These are phyloP conservation scores for Columba janthina DNA, from an alignment of 2,113 vertebrate genomes.

Conservation along the genomic window DNA sequence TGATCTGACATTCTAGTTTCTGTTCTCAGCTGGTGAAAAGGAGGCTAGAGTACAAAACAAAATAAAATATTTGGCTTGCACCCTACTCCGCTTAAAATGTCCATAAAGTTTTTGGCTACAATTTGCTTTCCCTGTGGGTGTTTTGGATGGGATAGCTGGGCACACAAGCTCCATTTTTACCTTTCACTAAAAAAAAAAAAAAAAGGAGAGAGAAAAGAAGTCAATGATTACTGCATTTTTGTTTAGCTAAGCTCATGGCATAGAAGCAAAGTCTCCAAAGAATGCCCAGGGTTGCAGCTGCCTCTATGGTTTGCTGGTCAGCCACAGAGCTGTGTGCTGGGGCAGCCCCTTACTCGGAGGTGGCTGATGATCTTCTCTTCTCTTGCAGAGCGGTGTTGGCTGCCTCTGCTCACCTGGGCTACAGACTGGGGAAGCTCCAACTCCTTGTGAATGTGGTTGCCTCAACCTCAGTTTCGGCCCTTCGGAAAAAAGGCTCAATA, in stretches of 20 bases:
- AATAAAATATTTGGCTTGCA: not conserved
- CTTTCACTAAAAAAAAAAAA: too few relatives aligned
- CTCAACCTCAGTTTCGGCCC: not conserved
- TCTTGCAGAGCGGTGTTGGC: too few relatives aligned
- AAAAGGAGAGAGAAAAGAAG: too few relatives aligned
- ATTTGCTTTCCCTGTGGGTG: not conserved
- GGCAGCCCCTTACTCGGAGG: too few relatives aligned
- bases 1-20: not conserved
- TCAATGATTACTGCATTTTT: too few relatives aligned
- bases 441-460: rapidly evolving
- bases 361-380: too few relatives aligned
- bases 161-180: not conserved
- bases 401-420: not conserved
- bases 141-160: not conserved
- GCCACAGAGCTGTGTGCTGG: too few relatives aligned
- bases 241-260: too few relatives aligned
- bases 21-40: not conserved
- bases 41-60: not conserved
- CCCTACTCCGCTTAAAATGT: not conserved
- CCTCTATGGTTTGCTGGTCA: too few relatives aligned
- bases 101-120: not conserved
- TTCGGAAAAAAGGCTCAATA: not conserved
- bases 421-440: rapidly evolving
- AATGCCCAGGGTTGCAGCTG: too few relatives aligned
- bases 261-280: too few relatives aligned